Percentiles rank a stretch among this genome's conserved stretches.
Conservation (phyloP, 2,888 invertebrate genomes). For the Eugnorisma glareosa region DNA sequence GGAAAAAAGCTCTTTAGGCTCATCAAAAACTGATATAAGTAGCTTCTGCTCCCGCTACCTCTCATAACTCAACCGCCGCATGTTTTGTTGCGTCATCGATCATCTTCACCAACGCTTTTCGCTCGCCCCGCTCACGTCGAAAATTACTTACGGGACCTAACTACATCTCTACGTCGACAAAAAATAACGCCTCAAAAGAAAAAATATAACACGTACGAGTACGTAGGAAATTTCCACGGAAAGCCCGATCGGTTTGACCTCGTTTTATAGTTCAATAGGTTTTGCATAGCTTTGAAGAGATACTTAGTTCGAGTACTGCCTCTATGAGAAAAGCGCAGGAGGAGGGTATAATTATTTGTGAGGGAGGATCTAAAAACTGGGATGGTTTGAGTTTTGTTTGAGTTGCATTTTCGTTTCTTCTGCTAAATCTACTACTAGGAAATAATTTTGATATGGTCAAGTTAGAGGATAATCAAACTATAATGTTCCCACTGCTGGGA, state of each 20-base stretch:
- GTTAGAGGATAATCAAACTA: neutral
- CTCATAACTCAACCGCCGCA: conserved; percentile 55
- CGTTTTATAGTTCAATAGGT: conserved; percentile 63
- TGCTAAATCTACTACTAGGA: neutral
- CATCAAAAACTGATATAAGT: neutral
- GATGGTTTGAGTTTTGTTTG: conserved; percentile 5
- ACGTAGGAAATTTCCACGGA: conserved; percentile 54
- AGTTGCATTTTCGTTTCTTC: conserved; percentile 17
- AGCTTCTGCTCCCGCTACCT: conserved; percentile 44
- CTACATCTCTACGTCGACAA: conserved; percentile 74
- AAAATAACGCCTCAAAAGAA: conserved; percentile 68
- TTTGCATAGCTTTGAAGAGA: conserved; percentile 62
- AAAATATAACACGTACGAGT: conserved; percentile 60
- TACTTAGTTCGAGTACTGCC: conserved; percentile 51
- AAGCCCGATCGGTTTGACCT: conserved; percentile 62
- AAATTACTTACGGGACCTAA: conserved; percentile 86
- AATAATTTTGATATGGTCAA: neutral
- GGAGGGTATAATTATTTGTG: conserved; percentile 47
- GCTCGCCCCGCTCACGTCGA: conserved; percentile 77
- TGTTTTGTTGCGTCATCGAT: conserved; percentile 86
- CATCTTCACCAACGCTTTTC: conserved; percentile 82
- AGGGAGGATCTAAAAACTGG: neutral
- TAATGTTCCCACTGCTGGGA: neutral
- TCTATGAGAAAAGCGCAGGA: conserved; percentile 45
- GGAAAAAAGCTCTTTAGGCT: neutral